These are phyloP conservation scores for Onychostoma macrolepis DNA, from an alignment of 2,113 vertebrate genomes.

Conservation along the genomic window DNA sequence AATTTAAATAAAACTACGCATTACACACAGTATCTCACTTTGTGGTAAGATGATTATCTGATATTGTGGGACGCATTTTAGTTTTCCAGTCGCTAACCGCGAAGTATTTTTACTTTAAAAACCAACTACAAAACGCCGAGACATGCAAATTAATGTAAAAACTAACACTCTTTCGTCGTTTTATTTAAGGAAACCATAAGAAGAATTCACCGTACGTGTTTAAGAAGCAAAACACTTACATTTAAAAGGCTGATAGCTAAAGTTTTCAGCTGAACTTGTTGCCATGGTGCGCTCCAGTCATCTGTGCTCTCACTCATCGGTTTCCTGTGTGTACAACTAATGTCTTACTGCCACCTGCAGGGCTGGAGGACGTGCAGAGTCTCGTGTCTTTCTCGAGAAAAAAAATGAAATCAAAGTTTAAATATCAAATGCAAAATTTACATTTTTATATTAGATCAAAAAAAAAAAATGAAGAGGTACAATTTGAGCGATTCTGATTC, in stretches of 20 bases:
- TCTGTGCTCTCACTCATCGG: background rate
- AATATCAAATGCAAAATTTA: background rate
- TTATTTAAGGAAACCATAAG: background rate
- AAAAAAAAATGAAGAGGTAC: background rate
- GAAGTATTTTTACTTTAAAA: background rate
- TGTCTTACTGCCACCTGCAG: background rate
- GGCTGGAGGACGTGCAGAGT: background rate
- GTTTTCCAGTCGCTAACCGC: background rate
- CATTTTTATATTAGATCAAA: background rate
- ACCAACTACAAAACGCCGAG: background rate
- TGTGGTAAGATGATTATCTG: background rate
- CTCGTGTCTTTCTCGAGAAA: too few species aligned
- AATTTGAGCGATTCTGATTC: background rate
- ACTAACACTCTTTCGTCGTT: background rate
- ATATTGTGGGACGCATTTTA: background rate
- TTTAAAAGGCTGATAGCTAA: background rate
- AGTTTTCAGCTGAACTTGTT: conserved; percentile 10
- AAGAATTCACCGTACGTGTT: background rate
- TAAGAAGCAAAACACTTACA: background rate
- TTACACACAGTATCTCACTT: background rate
- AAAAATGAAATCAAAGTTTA: background rate
- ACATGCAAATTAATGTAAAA: background rate
- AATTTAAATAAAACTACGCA: background rate
- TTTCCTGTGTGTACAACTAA: background rate
- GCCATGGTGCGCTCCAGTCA: background rate